Evolutionary conservation across 1,140 invertebrate species (phyloP).

Genomic region (Melanaphis sacchari): DNA sequence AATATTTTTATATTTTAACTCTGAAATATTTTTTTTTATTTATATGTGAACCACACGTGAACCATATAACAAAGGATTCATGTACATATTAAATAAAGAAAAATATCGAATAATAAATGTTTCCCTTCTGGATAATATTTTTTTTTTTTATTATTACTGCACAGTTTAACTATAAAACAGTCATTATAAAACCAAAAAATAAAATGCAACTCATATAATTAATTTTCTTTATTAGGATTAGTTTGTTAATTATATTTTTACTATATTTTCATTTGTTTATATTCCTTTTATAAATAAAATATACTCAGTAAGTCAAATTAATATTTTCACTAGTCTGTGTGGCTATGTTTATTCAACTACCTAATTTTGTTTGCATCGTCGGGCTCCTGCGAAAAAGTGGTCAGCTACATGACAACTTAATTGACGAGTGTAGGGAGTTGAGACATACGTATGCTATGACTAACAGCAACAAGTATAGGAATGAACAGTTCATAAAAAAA

Average conservation of each 20-base stretch:
- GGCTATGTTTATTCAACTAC: neutral
- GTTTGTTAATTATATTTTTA: neutral
- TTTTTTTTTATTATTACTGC: neutral
- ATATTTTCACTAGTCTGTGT: neutral
- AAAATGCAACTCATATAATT: neutral
- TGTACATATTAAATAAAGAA: neutral
- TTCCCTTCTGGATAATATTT: neutral
- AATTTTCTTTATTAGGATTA: neutral
- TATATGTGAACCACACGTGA: no score
- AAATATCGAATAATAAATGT: neutral
- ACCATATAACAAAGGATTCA: neutral
- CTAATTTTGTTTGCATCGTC: neutral
- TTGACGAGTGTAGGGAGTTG: no score
- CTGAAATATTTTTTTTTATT: neutral
- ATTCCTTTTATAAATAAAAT: neutral
- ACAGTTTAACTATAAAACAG: neutral
- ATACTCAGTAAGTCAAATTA: neutral
- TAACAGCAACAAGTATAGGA: no score
- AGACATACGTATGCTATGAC: no score
- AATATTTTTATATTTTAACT: no score
- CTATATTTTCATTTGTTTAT: neutral
- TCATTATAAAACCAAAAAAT: neutral
- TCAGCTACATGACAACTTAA: no score
- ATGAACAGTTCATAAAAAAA: no score
- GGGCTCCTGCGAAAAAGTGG: no score